phyloP scores from a whole-genome alignment of 2,113 vertebrate genomes.

The Apeltes quadracus region DNA sequence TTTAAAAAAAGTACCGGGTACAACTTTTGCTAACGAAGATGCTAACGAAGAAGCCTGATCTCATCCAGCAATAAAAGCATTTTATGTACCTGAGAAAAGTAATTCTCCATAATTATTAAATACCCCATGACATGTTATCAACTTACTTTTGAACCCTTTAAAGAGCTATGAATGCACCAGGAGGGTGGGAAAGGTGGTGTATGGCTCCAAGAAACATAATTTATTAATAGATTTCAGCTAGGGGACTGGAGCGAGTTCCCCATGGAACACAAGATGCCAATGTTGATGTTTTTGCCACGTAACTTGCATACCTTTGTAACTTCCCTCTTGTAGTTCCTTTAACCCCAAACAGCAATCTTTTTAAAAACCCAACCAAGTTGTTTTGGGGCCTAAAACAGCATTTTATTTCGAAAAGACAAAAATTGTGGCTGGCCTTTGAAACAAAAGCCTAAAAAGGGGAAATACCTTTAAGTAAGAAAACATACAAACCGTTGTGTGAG shows the following conservation, averaged over 20 bases:
- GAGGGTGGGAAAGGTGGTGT: too few relatives aligned
- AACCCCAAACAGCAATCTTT: neutral
- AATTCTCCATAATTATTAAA: neutral
- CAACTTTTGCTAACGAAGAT: too few relatives aligned
- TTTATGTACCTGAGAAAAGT: neutral
- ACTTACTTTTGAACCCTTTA: too few relatives aligned
- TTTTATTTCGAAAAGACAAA: neutral
- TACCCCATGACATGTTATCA: neutral
- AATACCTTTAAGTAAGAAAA: neutral
- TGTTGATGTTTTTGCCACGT: neutral
- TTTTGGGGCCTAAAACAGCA: neutral
- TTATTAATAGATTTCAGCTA: neutral
- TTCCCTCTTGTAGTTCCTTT: neutral
- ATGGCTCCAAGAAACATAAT: neutral
- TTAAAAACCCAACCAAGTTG: neutral
- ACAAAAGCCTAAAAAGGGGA: neutral
- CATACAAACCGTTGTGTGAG: neutral
- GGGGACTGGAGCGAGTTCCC: neutral
- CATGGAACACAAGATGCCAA: neutral
- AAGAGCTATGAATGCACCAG: too few relatives aligned
- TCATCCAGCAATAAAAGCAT: neutral
- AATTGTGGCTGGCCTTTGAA: neutral
- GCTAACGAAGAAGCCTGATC: neutral
- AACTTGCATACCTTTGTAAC: neutral
- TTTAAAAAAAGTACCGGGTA: too few relatives aligned